Evolutionary conservation across 2,888 invertebrate genomes (phyloP).

Genomic region (Volucella inanis): DNA sequence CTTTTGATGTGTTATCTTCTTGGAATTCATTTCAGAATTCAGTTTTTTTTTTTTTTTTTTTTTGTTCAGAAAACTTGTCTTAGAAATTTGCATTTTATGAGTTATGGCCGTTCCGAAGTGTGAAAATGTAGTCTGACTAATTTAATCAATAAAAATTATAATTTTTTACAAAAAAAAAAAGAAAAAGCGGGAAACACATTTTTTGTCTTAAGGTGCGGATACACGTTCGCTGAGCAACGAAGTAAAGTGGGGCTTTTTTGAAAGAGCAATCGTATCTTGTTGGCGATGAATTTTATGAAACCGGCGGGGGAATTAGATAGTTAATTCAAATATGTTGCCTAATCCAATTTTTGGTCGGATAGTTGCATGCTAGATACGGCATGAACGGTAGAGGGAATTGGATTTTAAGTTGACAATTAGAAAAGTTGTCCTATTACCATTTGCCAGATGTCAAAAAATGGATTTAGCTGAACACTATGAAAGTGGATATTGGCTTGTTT

Average conservation of each 20-base stretch:
- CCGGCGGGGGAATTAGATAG: no score
- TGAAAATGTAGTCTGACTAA: conserved; percentile 73
- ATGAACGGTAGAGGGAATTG: no score
- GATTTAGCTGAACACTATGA: no score
- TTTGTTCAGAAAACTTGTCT: conserved; percentile 55
- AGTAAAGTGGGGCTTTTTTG: background rate
- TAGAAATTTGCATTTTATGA: conserved; percentile 74
- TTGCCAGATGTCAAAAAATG: no score
- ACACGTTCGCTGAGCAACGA: conserved; percentile 13
- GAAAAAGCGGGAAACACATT: background rate
- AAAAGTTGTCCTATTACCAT: no score
- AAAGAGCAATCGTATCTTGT: background rate
- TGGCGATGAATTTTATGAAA: no score
- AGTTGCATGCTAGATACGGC: no score
- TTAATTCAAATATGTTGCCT: no score
- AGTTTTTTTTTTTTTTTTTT: conserved; percentile 2
- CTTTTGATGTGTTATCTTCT: conserved; percentile 65
- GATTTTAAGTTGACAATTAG: no score
- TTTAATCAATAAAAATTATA: conserved; percentile 72
- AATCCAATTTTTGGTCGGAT: no score
- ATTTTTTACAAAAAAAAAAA: conserved; percentile 21
- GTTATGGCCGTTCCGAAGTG: conserved; percentile 67
- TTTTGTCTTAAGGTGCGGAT: background rate
- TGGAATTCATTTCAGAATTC: conserved; percentile 43
- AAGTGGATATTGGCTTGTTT: no score